Evolutionary conservation across 2,113 vertebrate genomes (phyloP).

Genomic region (Apteryx mantelli): DNA sequence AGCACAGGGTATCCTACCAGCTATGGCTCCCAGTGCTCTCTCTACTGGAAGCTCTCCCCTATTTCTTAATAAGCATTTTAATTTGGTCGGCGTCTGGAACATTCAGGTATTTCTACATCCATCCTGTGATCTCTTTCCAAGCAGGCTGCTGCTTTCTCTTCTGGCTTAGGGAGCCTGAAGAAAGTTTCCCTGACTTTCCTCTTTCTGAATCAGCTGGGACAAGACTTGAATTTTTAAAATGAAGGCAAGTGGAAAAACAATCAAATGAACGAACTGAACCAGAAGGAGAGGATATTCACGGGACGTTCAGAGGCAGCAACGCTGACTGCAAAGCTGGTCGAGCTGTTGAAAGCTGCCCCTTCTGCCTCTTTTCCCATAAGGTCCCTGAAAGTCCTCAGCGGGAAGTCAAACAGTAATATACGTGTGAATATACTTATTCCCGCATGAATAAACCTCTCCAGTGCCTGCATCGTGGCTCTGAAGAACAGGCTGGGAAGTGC

Average conservation of each 20-base stretch:
- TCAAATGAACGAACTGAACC: not conserved
- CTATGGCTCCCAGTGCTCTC: not conserved
- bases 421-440: not conserved
- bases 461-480: not conserved
- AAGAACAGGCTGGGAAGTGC: not conserved
- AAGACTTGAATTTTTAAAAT: not conserved
- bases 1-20: not conserved
- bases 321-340: accelerated
- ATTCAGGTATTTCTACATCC: not conserved
- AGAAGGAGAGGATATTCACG: not conserved
- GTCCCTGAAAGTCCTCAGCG: not conserved
- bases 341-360: not conserved
- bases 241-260: not conserved
- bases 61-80: not conserved
- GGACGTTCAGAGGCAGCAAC: not conserved
- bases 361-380: not conserved
- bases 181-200: not conserved
- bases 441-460: not conserved
- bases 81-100: not conserved
- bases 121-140: not conserved
- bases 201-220: not conserved
- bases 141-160: not conserved
- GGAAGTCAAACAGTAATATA: not conserved
- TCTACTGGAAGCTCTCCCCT: not conserved
- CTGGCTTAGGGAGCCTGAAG: not conserved